These are phyloP conservation scores for Lophius americanus DNA, from an alignment of 2,797 vertebrate species.

Conservation along the genomic window DNA sequence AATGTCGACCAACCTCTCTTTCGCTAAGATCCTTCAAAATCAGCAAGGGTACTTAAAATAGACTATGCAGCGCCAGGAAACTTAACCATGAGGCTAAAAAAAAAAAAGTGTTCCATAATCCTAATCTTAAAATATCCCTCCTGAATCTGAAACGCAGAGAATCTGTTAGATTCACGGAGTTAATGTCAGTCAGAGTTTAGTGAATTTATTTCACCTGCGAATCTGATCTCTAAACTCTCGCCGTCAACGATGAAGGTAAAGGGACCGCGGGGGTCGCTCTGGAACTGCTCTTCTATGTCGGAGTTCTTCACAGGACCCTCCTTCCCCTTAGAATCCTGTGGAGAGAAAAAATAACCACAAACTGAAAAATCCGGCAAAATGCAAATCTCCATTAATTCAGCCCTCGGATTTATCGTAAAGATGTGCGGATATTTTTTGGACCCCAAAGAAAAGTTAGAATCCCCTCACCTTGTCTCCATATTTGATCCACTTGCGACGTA, in stretches of 20 bases:
- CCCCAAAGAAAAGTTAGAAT: neutral
- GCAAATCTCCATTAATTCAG: neutral
- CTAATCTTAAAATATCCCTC: too few species aligned
- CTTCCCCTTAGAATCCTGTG: slow-evolving; percentile 59
- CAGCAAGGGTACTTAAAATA: too few species aligned
- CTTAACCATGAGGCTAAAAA: too few species aligned
- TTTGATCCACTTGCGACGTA: slow-evolving; percentile 51
- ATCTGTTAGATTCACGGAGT: too few species aligned
- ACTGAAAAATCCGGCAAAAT: neutral
- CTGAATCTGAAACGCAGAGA: too few species aligned
- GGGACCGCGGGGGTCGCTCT: slow-evolving; percentile 42
- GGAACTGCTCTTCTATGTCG: slow-evolving; percentile 69
- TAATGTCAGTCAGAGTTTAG: neutral
- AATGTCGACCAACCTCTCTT: too few species aligned
- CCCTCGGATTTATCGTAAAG: neutral
- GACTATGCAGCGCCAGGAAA: too few species aligned
- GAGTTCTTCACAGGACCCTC: slow-evolving; percentile 31
- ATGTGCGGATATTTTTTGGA: neutral
- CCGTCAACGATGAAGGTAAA: slow-evolving; percentile 30
- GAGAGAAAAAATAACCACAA: neutral
- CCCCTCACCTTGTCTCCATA: slow-evolving; percentile 69
- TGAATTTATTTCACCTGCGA: slow-evolving; percentile 58
- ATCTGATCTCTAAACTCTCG: slow-evolving; percentile 62
- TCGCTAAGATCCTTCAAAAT: too few species aligned
- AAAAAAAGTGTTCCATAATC: too few species aligned